Base-by-base conservation (phyloP, 30 jellyfish, hydroid and myxozoan species). In the Chrysaora quinquecirrha region DNA sequence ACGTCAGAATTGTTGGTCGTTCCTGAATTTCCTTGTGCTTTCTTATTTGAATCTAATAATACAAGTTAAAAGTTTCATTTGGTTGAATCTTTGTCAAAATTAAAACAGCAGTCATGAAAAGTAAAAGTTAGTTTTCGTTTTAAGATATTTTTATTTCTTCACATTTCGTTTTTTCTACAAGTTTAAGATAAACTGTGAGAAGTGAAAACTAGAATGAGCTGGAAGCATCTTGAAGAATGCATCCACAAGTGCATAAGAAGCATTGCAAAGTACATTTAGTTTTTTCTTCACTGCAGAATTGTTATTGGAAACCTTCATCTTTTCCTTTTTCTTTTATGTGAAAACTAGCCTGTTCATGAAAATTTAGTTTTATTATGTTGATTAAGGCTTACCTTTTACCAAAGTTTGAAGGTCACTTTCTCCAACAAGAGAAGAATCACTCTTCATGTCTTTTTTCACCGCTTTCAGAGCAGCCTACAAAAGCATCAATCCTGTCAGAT, bases 391-490 rank as follows among this genome's bases (percentile, higher is more conserved):
- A 89, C 97, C 95, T 56, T 72, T 75, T 20, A 80, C 94, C 27
- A 91, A 62, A 35, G 48, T 49, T 38, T 68, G 54, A 24, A 80
- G 80, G 67, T 91, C 98, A 61, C 77, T 76, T 73, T 82, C 73
- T 21, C 98, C 98, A 32, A 91, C 75, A 43, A 81, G 43, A 19
- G 71, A 74, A 0, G 89, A 86, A 38, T 70, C 85, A 25, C 34
- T 32, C 74, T 80, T 73, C 64, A 85, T 29, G 52, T 91, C 98
- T 64, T 91, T 80, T 56, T 91, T 86, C 43, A 91, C 90, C 1
- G 98, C 98, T 30, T 88, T 88, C 71, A 91, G 62, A n/a, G 98
- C 98, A n/a, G 97, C 97, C 97, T 89, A 54, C 16, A 34, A 74
- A 43, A n/a, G n/a, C n/a, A n/a, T 30, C 34, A 0, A 47, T 47